Base-by-base conservation (phyloP, 2,113 vertebrate species). In the Leptobrachium ailaonicum region DNA sequence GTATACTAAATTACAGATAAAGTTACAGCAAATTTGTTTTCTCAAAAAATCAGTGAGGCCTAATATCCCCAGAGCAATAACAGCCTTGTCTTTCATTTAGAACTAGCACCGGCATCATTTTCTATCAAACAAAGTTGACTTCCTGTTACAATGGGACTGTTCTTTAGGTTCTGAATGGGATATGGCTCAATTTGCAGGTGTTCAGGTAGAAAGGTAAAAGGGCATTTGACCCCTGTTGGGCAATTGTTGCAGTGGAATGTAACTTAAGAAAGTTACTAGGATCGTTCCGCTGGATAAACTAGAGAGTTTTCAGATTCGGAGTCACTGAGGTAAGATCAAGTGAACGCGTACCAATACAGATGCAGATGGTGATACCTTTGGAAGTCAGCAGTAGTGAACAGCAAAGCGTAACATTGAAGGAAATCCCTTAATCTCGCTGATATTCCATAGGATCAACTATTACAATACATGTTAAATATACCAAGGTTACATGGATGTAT, bases 11-110 rank as follows among this genome's bases (percentile, higher is more conserved):
- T 97, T 96, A 96, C 95, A 96, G 95, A 96, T 98, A 95, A 96
- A 97, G 95, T 98, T 98, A 96, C 97, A 94, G 93, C 96, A 97
- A 98, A 98, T 98, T 98, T 98, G 97, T 99, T 99, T 98, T 94
- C 95, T 95, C 92, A 93, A 92, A 96, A 96, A 97, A 90, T 94
- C 92, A 94, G 94, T 90, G 92, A 96, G 93, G 94, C 95, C 90
- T 95, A 91, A 87, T 88, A 94, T 96, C 95, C 93, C 91, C 75
- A 73, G 94, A 94, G 95, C 92, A 95, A 95, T 90, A 95, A 95
- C 95, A 95, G 91, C 91, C 93, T 94, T 90, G 92, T 95, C 94
- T 96, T 93, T 92, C 93, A 92, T 93, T 93, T 92, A 93, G 90
- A 87, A 90, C 88, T 87, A 87, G 93, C 90, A 90, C 92, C 85